Base-by-base conservation (phyloP, 2,888 invertebrate genomes). In the Actias luna region DNA sequence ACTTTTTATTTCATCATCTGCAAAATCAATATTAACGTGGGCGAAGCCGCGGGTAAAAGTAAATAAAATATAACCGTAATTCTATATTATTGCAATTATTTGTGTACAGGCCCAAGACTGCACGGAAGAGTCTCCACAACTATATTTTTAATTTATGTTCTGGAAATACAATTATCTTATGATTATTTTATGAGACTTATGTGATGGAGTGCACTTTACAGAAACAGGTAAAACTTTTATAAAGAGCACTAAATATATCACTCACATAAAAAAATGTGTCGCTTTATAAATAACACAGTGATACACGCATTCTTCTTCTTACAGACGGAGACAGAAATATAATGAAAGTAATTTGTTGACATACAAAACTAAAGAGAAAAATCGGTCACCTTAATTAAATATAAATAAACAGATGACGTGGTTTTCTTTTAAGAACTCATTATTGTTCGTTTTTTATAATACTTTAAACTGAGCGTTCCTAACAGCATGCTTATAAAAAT, bases 321-420 rank as follows among this genome's bases (percentile, higher is more conserved):
- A 22, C 22, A 50, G 4, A 0, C 46, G 16, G 46, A 50, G 4
- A 0, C 46, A 25, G 46, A 12, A 50, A 50, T 12, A 42, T 25
- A 50, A 12, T 25, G 12, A 50, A 50, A 3, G 46, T 25, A 12
- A 50, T 25, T 25, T 18, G 7, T 8, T 22, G 2, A 22, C 12
- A 22, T 50, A 50, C 22, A 50, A 50, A 50, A 50, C 12, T 50
- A 7, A 55, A 2, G 55, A 55, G 55, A 29, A 55, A 55, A 55
- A 29, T 29, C 16, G 29, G 29, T 29, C 7, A n/a, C n/a, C n/a
- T n/a, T n/a, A n/a, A 2, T 1, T 55, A 29, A 29, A n/a, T 29
- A 10, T 52, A 55, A 7, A 55, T 29, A 55, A n/a, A 52, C 25
- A 55, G 29, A 16, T 55, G n/a, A 55, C 55, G 29, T n/a, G 55